Conservation (phyloP, 1,140 invertebrate genomes). For the Macrosteles quadrilineatus region DNA sequence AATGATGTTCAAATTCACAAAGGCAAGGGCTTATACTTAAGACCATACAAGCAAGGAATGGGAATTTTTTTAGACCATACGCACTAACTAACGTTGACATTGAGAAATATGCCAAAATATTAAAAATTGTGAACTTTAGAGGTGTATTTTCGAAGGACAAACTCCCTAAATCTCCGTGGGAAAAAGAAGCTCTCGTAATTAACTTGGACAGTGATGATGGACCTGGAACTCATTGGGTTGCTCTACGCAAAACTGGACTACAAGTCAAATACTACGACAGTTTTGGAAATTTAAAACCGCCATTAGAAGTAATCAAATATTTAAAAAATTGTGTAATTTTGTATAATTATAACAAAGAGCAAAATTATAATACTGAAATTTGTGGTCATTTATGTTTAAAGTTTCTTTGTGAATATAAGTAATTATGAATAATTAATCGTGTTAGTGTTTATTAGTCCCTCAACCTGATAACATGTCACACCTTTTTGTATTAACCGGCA, state of each 20-base stretch:
- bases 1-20: too few species aligned
- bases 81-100: slow-evolving; percentile 23
- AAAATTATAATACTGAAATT: neutral
- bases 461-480: neutral
- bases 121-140: slow-evolving; percentile 31
- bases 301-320: slow-evolving; percentile 2
- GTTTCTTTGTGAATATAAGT: neutral
- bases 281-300: slow-evolving; percentile 6
- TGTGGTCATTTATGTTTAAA: slow-evolving; percentile 23
- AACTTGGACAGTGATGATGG: slow-evolving; percentile 43
- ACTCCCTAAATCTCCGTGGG: slow-evolving; percentile 34
- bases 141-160: slow-evolving; percentile 34
- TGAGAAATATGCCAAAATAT: neutral
- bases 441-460: too few species aligned
- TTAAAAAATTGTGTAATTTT: slow-evolving; percentile 3
- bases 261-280: slow-evolving; percentile 18
- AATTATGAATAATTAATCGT: too few species aligned
- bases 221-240: slow-evolving; percentile 46
- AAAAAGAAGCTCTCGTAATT: slow-evolving; percentile 43
- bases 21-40: slow-evolving; percentile 27
- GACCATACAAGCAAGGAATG: neutral
- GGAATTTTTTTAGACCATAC: neutral
- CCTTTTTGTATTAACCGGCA: neutral
- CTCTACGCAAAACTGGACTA: slow-evolving; percentile 42
- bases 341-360: slow-evolving; percentile 18